Evolutionary conservation across 2,888 invertebrate genomes (phyloP).

Genomic region (Melanostoma scalare): DNA sequence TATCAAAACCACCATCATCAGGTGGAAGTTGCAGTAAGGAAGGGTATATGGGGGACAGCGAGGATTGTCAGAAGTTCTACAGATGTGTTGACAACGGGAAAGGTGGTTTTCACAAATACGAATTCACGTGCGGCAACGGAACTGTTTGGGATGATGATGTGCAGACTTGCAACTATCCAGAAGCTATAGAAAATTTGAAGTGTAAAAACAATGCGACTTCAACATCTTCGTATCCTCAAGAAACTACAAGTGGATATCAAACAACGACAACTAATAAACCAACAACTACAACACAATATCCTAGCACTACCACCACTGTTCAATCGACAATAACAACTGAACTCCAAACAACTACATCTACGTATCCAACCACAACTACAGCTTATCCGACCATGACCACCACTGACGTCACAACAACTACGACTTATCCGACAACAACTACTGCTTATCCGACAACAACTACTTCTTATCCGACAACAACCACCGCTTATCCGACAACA

Average conservation of each 20-base stretch:
- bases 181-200: constrained; percentile 69
- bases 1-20: constrained; percentile 61
- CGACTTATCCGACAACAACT: constrained; percentile 36
- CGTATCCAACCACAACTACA: constrained; percentile 34
- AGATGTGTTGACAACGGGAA: constrained; percentile 86
- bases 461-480: neutral
- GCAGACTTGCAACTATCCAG: constrained; percentile 79
- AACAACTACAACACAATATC: constrained; percentile 19
- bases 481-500: neutral
- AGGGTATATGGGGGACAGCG: constrained; percentile 82
- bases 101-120: constrained; percentile 85
- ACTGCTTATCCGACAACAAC: constrained; percentile 7
- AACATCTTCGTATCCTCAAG: constrained; percentile 29
- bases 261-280: constrained; percentile 21
- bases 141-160: constrained; percentile 85
- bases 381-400: constrained; percentile 49
- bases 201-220: constrained; percentile 58
- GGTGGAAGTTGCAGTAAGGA: constrained; percentile 80
- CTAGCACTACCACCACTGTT: constrained; percentile 11
- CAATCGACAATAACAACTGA: constrained; percentile 22
- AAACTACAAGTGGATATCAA: constrained; percentile 38
- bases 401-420: constrained; percentile 54
- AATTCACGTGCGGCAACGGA: constrained; percentile 86
- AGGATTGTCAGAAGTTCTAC: constrained; percentile 86
- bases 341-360: constrained; percentile 23